Conservation (phyloP, 2,888 invertebrate species). For the Stenoptilia bipunctidactyla region DNA sequence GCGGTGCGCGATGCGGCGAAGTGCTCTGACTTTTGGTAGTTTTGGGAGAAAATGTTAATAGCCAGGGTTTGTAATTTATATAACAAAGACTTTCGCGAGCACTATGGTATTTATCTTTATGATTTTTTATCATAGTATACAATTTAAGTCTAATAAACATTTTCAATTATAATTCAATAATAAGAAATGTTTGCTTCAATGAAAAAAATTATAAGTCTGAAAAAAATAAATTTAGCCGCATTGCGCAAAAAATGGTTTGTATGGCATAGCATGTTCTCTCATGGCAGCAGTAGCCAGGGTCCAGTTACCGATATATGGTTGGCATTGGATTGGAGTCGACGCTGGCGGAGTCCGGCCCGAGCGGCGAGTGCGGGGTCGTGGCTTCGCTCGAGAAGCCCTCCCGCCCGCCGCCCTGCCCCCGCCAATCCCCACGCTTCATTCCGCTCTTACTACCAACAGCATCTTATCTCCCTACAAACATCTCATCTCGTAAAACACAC, state of each 20-base stretch:
- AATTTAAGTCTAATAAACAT: too few species aligned
- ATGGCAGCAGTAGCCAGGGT: conserved; percentile 20
- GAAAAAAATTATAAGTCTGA: too few species aligned
- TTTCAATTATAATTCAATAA: too few species aligned
- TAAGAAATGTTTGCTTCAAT: too few species aligned
- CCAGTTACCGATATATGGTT: conserved; percentile 88
- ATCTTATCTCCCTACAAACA: conserved; percentile 58
- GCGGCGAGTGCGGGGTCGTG: conserved; percentile 68
- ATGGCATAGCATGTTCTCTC: conserved; percentile 38
- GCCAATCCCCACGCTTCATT: conserved; percentile 45
- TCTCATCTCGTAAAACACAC: conserved; percentile 51
- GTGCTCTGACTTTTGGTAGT: conserved; percentile 36
- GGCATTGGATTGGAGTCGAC: conserved; percentile 89
- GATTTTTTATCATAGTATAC: too few species aligned
- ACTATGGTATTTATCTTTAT: too few species aligned
- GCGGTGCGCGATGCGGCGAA: conserved; percentile 58
- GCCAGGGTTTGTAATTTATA: too few species aligned
- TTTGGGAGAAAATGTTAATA: conserved; percentile 41
- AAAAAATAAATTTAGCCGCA: conserved; percentile 7
- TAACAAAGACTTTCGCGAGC: too few species aligned
- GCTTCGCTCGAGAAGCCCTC: conserved; percentile 82
- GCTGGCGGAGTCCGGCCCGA: conserved; percentile 80
- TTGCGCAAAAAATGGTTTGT: conserved; percentile 10
- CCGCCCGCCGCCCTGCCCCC: conserved; percentile 34
- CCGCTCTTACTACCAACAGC: conserved; percentile 56